Percentiles rank a stretch among this genome's conserved stretches.
Conservation (phyloP, 2,797 vertebrate genomes). For the Clarias fuscus region DNA sequence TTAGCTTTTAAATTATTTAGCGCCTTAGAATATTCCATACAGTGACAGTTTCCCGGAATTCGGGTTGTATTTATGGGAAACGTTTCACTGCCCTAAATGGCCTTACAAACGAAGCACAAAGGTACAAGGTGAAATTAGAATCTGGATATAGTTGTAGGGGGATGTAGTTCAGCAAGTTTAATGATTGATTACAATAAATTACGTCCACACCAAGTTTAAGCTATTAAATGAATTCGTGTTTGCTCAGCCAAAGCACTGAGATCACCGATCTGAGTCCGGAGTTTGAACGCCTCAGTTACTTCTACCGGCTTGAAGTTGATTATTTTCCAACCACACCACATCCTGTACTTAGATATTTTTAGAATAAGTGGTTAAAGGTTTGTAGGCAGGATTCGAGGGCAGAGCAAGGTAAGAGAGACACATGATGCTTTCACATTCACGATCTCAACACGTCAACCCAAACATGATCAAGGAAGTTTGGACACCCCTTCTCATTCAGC, state of each 20-base stretch:
- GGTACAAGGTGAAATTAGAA: no score
- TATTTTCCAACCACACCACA: neutral
- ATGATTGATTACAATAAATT: neutral
- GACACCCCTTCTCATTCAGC: no score
- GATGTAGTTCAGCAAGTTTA: neutral
- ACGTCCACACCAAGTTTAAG: neutral
- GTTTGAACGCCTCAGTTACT: neutral
- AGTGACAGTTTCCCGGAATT: constrained; percentile 1
- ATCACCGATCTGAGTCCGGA: neutral
- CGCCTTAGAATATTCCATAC: constrained; percentile 12
- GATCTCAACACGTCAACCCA: neutral
- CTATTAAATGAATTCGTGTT: neutral
- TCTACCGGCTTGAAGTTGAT: neutral
- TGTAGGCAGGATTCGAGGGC: neutral
- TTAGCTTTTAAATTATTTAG: constrained; percentile 9
- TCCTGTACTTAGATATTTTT: neutral
- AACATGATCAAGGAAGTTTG: neutral
- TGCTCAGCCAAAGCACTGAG: neutral
- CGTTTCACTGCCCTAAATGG: neutral
- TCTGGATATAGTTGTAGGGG: neutral
- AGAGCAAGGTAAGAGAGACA: neutral
- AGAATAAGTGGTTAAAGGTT: neutral
- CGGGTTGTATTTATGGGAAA: neutral
- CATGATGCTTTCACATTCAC: neutral
- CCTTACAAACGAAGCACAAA: neutral